phyloP scores from a whole-genome alignment of 2,113 vertebrate species.

The Heterocephalus glaber region DNA sequence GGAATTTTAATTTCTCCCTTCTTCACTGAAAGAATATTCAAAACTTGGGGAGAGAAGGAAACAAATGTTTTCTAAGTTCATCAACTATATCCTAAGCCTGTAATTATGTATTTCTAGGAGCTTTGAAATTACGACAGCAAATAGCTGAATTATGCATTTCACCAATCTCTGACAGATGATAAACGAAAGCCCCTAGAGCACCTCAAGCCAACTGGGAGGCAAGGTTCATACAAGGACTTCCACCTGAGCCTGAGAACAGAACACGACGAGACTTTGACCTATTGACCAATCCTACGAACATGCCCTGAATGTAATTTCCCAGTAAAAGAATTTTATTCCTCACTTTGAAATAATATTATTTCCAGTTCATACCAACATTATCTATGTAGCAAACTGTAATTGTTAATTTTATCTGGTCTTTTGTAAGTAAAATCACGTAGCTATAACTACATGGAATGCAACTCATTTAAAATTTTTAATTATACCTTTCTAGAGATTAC shows the following conservation, averaged over 20 bases:
- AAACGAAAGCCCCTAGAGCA: too few relatives aligned
- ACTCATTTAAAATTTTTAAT: not conserved
- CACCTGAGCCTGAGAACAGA: not conserved
- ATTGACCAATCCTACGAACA: not conserved
- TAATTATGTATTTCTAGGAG: too few relatives aligned
- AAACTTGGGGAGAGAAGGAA: not conserved
- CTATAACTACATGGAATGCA: not conserved
- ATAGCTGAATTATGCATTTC: not conserved
- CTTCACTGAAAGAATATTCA: not conserved
- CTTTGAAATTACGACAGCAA: not conserved
- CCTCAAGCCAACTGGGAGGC: too few relatives aligned
- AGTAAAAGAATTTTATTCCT: not conserved
- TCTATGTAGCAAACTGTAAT: not conserved
- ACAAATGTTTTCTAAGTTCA: not conserved
- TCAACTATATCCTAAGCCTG: not conserved
- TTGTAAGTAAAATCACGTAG: not conserved
- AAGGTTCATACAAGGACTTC: not conserved
- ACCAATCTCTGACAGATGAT: not conserved
- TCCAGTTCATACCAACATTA: not conserved
- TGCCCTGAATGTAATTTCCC: not conserved
- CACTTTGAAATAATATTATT: conserved; percentile 1
- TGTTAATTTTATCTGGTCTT: not conserved
- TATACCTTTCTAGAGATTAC: not conserved
- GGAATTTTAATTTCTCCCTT: not conserved
- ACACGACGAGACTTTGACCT: not conserved